Percentiles rank a stretch among this genome's conserved stretches.
These are phyloP conservation scores for Tragelaphus imberbis DNA, from an alignment of 2,113 vertebrate species.

Conservation along the genomic window DNA sequence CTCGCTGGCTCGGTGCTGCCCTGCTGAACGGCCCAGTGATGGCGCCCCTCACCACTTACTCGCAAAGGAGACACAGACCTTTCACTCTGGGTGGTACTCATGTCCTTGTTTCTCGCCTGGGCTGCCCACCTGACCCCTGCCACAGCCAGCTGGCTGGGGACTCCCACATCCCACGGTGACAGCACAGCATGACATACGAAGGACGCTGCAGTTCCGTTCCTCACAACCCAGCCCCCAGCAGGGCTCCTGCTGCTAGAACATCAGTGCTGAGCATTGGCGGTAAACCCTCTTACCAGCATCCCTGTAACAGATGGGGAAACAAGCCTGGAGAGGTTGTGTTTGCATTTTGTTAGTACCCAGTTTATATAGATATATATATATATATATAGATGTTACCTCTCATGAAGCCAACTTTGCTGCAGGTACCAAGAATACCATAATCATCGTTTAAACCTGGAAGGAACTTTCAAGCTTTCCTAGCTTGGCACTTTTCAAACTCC, in stretches of 20 bases:
- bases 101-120: background rate
- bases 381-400: background rate
- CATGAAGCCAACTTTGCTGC: background rate
- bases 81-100: background rate
- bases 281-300: background rate
- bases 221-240: background rate
- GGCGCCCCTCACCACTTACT: background rate
- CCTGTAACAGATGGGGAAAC: background rate
- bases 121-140: background rate
- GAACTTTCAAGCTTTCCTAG: background rate
- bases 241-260: background rate
- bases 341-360: background rate
- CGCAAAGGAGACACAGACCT: background rate
- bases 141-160: background rate
- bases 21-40: background rate
- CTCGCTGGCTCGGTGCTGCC: background rate
- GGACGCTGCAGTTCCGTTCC: background rate
- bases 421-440: background rate
- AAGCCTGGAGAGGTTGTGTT: background rate
- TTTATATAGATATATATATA: background rate
- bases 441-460: background rate
- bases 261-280: background rate
- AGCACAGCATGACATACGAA: background rate
- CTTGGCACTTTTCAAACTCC: background rate
- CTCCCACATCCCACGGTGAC: background rate